Percentiles rank a stretch among this genome's conserved stretches.
Conservation (phyloP, 2,888 invertebrate species). For the Drosophila hamatofila region DNA sequence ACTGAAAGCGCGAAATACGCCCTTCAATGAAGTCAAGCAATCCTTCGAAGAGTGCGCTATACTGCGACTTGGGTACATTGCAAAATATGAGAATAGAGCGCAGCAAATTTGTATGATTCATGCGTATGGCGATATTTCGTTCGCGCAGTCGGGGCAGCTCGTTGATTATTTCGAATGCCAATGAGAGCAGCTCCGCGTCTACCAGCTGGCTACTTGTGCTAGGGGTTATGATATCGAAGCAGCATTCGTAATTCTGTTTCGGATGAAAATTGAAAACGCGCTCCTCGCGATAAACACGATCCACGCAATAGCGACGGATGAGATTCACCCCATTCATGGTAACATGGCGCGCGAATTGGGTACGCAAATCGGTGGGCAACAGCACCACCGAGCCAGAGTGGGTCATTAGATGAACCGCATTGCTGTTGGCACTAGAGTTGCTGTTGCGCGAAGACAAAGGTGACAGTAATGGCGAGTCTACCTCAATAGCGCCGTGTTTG, state of each 20-base stretch:
- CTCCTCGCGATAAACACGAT: constrained; percentile 93
- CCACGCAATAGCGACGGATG: constrained; percentile 94
- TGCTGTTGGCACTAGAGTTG: constrained; percentile 64
- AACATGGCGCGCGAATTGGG: constrained; percentile 92
- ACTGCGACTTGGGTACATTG: constrained; percentile 90
- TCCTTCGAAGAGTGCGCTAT: constrained; percentile 83
- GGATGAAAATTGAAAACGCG: constrained; percentile 94
- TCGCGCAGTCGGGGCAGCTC: constrained; percentile 89
- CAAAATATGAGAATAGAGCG: constrained; percentile 92
- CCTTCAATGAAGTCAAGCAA: constrained; percentile 86
- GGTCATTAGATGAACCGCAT: constrained; percentile 93
- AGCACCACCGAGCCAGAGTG: constrained; percentile 93
- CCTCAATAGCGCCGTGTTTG: constrained; percentile 91
- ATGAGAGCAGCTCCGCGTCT: constrained; percentile 94
- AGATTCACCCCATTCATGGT: constrained; percentile 92
- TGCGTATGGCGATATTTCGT: constrained; percentile 89
- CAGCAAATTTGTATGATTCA: constrained; percentile 92
- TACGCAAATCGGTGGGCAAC: constrained; percentile 93
- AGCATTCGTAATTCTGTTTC: constrained; percentile 94
- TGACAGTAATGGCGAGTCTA: constrained; percentile 92
- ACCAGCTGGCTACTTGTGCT: constrained; percentile 90
- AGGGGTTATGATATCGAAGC: constrained; percentile 96
- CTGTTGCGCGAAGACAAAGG: constrained; percentile 88
- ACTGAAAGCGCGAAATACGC: constrained; percentile 89
- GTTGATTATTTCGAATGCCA: constrained; percentile 91